A percentile compares a stretch with the other conserved stretches of the same genome.
Evolutionary conservation across 1,140 invertebrate genomes (phyloP).

Genomic region (Diorhabda elongata): DNA sequence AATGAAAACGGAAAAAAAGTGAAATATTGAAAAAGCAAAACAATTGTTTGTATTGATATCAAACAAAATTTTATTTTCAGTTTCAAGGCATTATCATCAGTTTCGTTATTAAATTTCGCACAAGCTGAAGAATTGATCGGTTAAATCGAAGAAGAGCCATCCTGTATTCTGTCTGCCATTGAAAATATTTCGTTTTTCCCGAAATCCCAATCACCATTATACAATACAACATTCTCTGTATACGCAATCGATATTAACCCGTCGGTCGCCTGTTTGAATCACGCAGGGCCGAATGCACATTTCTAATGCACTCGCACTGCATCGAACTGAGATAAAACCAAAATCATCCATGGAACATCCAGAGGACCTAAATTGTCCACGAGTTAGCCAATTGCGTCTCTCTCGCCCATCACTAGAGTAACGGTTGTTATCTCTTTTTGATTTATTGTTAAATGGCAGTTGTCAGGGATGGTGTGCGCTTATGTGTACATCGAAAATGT

Average conservation of each 20-base stretch:
- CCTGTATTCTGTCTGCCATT: slow-evolving; percentile 5
- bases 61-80: no score
- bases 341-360: slow-evolving; percentile 9
- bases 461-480: neutral
- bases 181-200: slow-evolving; percentile 19
- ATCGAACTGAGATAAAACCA: slow-evolving; percentile 20
- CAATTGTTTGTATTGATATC: no score
- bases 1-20: no score
- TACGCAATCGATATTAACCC: slow-evolving; percentile 22
- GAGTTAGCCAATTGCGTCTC: neutral
- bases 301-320: slow-evolving; percentile 28
- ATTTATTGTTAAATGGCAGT: neutral
- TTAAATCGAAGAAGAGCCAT: neutral
- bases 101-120: no score
- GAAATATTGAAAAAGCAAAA: no score
- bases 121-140: no score
- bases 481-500: neutral
- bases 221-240: slow-evolving; percentile 17
- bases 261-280: slow-evolving; percentile 17
- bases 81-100: no score
- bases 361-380: slow-evolving; percentile 9
- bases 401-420: neutral
- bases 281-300: slow-evolving; percentile 22
- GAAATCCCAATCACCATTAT: slow-evolving; percentile 18
- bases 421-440: neutral